phyloP scores from a whole-genome alignment of 2,113 vertebrate genomes.

The Hemicordylus capensis region DNA sequence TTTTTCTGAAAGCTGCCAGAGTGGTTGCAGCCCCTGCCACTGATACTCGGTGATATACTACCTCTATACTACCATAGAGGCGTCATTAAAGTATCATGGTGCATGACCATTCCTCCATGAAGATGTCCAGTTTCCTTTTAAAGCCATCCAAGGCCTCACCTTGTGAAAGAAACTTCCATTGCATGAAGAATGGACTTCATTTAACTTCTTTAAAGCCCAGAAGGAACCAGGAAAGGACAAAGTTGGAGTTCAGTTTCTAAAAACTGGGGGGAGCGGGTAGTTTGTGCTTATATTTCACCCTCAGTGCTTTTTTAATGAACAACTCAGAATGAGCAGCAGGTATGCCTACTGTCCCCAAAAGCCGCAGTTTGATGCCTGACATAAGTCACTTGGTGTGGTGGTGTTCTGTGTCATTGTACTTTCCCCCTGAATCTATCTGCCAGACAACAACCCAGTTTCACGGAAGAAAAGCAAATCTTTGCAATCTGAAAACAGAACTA shows the following conservation, averaged over 20 bases:
- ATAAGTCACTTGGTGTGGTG: slow-evolving; percentile 8
- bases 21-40: no score
- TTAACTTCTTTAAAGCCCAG: background rate
- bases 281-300: background rate
- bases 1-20: no score
- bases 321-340: background rate
- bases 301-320: background rate
- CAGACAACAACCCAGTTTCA: background rate
- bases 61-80: background rate
- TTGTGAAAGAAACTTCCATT: background rate
- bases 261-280: background rate
- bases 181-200: background rate
- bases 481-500: slow-evolving; percentile 1
- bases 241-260: background rate
- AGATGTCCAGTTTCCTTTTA: background rate
- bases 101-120: background rate
- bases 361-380: slow-evolving; percentile 2
- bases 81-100: background rate
- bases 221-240: background rate
- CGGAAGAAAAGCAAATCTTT: background rate
- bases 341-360: background rate
- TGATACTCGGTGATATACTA: background rate
- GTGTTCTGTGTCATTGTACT: slow-evolving; percentile 22
- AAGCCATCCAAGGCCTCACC: background rate
- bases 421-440: slow-evolving; percentile 11